Percentiles rank a stretch among this genome's conserved stretches.
phyloP scores from a whole-genome alignment of 2,113 vertebrate species.

The Sigmodon hispidus region DNA sequence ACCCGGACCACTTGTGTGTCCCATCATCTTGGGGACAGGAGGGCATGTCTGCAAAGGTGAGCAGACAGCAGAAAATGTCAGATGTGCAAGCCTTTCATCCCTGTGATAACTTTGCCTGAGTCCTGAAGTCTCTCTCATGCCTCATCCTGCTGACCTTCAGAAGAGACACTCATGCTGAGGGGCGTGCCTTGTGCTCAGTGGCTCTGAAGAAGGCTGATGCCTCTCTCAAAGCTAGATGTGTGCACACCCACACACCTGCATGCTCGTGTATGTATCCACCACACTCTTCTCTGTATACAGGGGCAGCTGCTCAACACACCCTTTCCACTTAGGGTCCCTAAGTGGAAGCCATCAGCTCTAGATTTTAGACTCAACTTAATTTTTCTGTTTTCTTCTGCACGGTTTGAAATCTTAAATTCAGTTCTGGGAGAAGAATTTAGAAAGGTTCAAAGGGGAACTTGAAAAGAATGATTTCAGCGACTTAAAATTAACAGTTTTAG shows the following conservation, averaged over 20 bases:
- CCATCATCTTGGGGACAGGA: background rate
- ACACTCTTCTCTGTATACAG: background rate
- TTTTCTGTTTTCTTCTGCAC: background rate
- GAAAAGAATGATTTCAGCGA: slow-evolving; percentile 41
- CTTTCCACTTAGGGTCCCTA: background rate
- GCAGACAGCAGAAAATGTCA: background rate
- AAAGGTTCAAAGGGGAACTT: slow-evolving; percentile 27
- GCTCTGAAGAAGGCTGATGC: background rate
- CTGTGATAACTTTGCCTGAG: background rate
- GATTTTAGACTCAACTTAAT: background rate
- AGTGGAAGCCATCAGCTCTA: background rate
- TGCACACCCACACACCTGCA: accelerated
- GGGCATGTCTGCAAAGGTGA: background rate
- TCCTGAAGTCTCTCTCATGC: background rate
- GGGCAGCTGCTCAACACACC: background rate
- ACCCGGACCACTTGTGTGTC: background rate
- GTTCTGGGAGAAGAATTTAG: slow-evolving; percentile 25
- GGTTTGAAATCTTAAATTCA: slow-evolving; percentile 27
- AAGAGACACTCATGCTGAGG: background rate
- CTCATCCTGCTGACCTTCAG: slow-evolving; percentile 15
- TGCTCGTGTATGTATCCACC: accelerated
- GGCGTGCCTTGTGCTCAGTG: background rate
- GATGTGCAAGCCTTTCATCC: background rate
- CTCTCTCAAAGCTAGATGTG: accelerated
- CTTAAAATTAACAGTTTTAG: slow-evolving; percentile 43